These are phyloP conservation scores for Perodicticus potto DNA, from an alignment of 2,797 vertebrate genomes.

Conservation along the genomic window DNA sequence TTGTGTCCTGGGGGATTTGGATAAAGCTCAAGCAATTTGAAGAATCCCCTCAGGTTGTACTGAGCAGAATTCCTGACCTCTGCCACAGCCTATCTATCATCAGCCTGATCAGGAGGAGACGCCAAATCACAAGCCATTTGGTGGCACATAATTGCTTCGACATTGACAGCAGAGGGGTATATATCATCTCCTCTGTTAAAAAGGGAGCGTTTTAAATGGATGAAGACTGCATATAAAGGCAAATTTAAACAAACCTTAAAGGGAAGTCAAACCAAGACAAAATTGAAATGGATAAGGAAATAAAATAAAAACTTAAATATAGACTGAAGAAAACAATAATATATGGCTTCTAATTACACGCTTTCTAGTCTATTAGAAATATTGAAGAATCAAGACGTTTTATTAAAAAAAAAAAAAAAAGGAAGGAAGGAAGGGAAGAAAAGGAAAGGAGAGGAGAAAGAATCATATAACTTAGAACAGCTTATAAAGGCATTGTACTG, in stretches of 20 bases:
- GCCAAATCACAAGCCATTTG: slow-evolving; percentile 75
- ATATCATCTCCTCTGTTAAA: slow-evolving; percentile 54
- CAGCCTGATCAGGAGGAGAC: slow-evolving; percentile 81
- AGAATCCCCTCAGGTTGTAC: slow-evolving; percentile 80
- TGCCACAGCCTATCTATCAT: slow-evolving; percentile 79
- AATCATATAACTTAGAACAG: background rate
- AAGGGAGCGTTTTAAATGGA: background rate
- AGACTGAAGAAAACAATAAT: slow-evolving; percentile 22
- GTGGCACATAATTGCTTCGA: slow-evolving; percentile 80
- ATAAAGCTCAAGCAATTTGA: slow-evolving; percentile 81
- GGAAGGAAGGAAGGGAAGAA: background rate
- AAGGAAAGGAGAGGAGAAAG: background rate
- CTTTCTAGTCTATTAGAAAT: slow-evolving; percentile 1
- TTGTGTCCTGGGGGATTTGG: slow-evolving; percentile 76
- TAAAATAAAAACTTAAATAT: slow-evolving; percentile 37
- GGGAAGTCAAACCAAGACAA: slow-evolving; percentile 13
- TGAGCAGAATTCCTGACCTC: slow-evolving; percentile 82
- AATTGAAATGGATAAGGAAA: slow-evolving; percentile 8
- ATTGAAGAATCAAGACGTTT: background rate
- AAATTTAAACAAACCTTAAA: slow-evolving; percentile 54
- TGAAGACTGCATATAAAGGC: slow-evolving; percentile 6
- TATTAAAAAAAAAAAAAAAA: background rate
- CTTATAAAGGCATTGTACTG: background rate
- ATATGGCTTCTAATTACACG: background rate
- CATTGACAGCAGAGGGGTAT: slow-evolving; percentile 39